Conservation (phyloP, 2,113 vertebrate species). For the Pelvicachromis taeniatus region DNA sequence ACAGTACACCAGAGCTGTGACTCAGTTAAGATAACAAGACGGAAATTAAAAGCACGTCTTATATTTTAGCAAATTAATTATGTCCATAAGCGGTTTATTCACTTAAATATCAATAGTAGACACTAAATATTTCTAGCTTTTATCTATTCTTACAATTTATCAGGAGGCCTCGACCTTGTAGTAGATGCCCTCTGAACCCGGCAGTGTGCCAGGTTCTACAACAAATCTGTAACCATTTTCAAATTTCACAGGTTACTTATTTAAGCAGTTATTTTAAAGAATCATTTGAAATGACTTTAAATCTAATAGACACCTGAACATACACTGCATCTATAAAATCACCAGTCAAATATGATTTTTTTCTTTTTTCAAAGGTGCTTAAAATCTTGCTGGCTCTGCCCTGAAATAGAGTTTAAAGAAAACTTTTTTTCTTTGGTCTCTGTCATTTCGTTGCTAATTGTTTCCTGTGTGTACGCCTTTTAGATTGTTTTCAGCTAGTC, state of each 20-base stretch:
- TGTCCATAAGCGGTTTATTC: background rate
- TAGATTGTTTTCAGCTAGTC: background rate
- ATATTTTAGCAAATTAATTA: background rate
- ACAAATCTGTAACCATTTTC: background rate
- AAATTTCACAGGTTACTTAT: background rate
- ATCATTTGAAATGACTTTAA: background rate
- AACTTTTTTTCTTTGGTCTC: background rate
- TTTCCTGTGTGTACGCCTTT: background rate
- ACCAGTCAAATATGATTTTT: too few relatives aligned
- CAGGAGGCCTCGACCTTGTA: background rate
- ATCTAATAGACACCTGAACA: too few relatives aligned
- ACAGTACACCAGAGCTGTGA: background rate
- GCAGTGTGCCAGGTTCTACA: too few relatives aligned
- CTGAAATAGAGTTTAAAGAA: too few relatives aligned
- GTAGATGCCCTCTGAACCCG: background rate
- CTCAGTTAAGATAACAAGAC: background rate
- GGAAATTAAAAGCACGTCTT: background rate
- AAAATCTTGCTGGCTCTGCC: too few relatives aligned
- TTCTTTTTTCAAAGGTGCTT: too few relatives aligned
- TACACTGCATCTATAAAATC: too few relatives aligned
- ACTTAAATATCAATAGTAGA: background rate
- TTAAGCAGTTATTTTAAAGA: background rate
- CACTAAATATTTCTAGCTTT: background rate
- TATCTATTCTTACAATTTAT: background rate
- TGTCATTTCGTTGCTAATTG: background rate